A percentile compares a stretch with the other conserved stretches of the same genome.
phyloP scores from a whole-genome alignment of 2,888 invertebrate species.

The Cataglyphis rosenhaueri region DNA sequence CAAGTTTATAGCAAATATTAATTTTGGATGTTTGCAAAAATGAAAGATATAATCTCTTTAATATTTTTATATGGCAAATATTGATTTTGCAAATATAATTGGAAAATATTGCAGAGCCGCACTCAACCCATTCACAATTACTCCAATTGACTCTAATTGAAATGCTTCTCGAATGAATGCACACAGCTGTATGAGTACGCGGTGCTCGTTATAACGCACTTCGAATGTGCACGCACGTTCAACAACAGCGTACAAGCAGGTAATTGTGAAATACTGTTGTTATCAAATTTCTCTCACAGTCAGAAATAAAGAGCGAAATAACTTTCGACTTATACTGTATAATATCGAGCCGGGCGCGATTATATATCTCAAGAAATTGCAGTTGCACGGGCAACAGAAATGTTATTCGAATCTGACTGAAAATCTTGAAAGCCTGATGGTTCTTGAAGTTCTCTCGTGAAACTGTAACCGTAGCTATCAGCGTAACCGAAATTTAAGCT shows the following conservation, averaged over 20 bases:
- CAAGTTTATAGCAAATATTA: not conserved
- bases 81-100: slow-evolving; percentile 21
- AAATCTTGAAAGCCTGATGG: slow-evolving; percentile 41
- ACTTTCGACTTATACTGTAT: slow-evolving; percentile 29
- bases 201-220: slow-evolving; percentile 36
- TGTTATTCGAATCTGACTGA: slow-evolving; percentile 38
- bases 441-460: slow-evolving; percentile 38
- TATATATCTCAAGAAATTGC: slow-evolving; percentile 29
- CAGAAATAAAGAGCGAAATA: slow-evolving; percentile 40
- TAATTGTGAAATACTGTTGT: slow-evolving; percentile 33
- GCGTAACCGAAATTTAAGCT: slow-evolving; percentile 45
- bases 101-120: slow-evolving; percentile 33
- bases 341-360: not conserved
- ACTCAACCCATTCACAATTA: slow-evolving; percentile 32
- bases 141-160: slow-evolving; percentile 46
- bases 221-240: slow-evolving; percentile 6
- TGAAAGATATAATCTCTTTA: not conserved
- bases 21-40: slow-evolving; percentile 8
- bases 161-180: slow-evolving; percentile 42
- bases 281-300: slow-evolving; percentile 26
- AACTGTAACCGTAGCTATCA: slow-evolving; percentile 35
- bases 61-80: slow-evolving; percentile 1
- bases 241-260: slow-evolving; percentile 16
- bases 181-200: slow-evolving; percentile 4
- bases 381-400: slow-evolving; percentile 16